A percentile compares a stretch with the other conserved stretches of the same genome.
These are phyloP conservation scores for Camarhynchus parvulus DNA, from an alignment of 2,113 vertebrate genomes.

Conservation along the genomic window DNA sequence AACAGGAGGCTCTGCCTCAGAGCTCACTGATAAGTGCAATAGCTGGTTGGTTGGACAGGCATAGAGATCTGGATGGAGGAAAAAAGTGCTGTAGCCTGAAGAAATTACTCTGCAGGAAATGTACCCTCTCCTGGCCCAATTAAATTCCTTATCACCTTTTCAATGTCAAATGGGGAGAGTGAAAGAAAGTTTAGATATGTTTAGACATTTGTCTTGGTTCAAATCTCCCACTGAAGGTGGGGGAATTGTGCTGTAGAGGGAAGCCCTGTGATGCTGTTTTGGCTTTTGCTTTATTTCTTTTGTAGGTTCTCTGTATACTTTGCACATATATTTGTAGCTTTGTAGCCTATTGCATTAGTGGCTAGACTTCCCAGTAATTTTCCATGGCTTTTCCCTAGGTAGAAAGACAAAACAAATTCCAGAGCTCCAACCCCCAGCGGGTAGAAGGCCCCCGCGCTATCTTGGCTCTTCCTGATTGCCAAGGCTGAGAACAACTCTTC, in stretches of 20 bases:
- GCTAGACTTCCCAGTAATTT: not conserved
- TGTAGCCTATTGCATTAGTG: not conserved
- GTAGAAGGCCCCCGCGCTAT: not conserved
- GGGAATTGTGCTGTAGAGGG: not conserved
- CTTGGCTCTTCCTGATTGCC: too few species aligned
- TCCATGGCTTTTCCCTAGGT: not conserved
- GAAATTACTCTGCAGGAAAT: not conserved
- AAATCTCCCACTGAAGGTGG: not conserved
- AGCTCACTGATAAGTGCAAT: not conserved
- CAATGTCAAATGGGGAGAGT: not conserved
- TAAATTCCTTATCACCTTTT: not conserved
- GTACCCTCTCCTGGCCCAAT: not conserved
- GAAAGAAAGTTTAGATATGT: not conserved
- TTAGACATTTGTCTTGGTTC: not conserved
- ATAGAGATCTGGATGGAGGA: not conserved
- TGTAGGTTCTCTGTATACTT: not conserved
- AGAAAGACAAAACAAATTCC: not conserved
- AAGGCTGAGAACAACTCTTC: not conserved
- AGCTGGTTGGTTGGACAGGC: not conserved
- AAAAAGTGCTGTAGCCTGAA: not conserved
- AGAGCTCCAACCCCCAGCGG: not conserved
- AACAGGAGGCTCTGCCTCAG: not conserved
- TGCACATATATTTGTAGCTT: not conserved
- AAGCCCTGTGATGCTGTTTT: not conserved
- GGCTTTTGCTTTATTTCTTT: not conserved